Evolutionary conservation across 1,140 invertebrate species (phyloP).

Genomic region (Drosophila albomicans): DNA sequence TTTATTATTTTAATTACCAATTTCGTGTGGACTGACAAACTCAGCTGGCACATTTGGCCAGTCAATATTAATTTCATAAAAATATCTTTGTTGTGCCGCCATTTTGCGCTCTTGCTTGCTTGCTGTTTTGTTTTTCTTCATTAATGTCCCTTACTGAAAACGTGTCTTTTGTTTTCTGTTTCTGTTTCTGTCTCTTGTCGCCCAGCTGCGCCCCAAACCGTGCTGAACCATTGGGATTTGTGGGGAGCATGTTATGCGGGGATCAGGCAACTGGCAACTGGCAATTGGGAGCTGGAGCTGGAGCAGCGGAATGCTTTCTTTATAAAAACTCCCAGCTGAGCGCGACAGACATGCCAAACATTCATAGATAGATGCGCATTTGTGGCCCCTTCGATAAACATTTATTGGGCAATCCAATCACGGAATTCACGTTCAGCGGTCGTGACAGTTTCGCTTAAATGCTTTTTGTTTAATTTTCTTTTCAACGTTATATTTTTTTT

Average conservation of each 20-base stretch:
- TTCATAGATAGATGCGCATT: constrained; percentile 73
- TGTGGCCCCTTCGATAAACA: constrained; percentile 76
- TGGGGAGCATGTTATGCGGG: constrained; percentile 1
- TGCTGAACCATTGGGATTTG: constrained; percentile 15
- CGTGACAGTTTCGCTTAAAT: constrained; percentile 81
- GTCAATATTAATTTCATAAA: constrained; percentile 83
- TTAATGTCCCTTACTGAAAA: constrained; percentile 60
- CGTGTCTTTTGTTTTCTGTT: constrained; percentile 74
- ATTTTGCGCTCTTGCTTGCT: constrained; percentile 39
- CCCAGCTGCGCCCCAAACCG: constrained; percentile 56
- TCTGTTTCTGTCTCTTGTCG: constrained; percentile 47
- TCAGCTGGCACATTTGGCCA: constrained; percentile 59
- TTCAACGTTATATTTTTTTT: constrained; percentile 28
- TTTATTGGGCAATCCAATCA: constrained; percentile 83
- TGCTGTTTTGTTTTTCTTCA: constrained; percentile 52
- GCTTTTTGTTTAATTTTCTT: constrained; percentile 69
- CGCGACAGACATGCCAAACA: constrained; percentile 62
- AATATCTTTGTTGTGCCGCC: constrained; percentile 64
- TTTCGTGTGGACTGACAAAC: constrained; percentile 54
- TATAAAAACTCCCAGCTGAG: constrained; percentile 59
- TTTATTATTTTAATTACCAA: constrained; percentile 84
- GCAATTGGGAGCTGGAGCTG: constrained; percentile 20
- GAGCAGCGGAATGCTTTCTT: constrained; percentile 50
- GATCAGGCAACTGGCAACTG: constrained; percentile 15
- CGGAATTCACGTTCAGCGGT: constrained; percentile 72